A percentile compares a stretch with the other conserved stretches of the same genome.
phyloP scores from a whole-genome alignment of 2,888 invertebrate genomes.

The Lepidochrysops patricia region DNA sequence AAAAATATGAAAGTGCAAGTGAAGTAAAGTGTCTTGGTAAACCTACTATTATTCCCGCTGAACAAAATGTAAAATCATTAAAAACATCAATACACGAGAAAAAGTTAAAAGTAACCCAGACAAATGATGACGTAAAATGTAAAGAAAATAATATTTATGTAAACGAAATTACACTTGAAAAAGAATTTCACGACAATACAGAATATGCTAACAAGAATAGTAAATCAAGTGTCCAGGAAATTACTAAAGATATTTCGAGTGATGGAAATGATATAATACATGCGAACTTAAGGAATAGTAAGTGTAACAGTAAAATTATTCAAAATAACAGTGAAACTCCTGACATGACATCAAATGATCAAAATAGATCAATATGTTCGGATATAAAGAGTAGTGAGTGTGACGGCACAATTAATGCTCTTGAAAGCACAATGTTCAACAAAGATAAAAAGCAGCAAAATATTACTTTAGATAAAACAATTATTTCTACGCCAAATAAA shows the following conservation, averaged over 20 bases:
- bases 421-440: no score
- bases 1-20: not conserved
- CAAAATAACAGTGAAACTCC: not conserved
- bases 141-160: not conserved
- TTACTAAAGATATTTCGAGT: not conserved
- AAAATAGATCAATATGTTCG: no score
- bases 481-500: no score
- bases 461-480: not conserved
- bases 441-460: not conserved
- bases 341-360: not conserved
- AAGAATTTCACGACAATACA: not conserved
- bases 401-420: no score
- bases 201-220: not conserved
- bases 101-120: not conserved
- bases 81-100: not conserved
- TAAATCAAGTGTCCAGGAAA: not conserved
- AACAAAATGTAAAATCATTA: not conserved
- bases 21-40: not conserved
- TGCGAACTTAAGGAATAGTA: not conserved
- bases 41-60: not conserved
- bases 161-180: not conserved
- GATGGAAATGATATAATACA: not conserved
- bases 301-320: not conserved
- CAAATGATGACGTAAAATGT: not conserved
- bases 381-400: no score